These are phyloP conservation scores for Oncorhynchus masou DNA, from an alignment of 2,113 vertebrate species.

Conservation along the genomic window DNA sequence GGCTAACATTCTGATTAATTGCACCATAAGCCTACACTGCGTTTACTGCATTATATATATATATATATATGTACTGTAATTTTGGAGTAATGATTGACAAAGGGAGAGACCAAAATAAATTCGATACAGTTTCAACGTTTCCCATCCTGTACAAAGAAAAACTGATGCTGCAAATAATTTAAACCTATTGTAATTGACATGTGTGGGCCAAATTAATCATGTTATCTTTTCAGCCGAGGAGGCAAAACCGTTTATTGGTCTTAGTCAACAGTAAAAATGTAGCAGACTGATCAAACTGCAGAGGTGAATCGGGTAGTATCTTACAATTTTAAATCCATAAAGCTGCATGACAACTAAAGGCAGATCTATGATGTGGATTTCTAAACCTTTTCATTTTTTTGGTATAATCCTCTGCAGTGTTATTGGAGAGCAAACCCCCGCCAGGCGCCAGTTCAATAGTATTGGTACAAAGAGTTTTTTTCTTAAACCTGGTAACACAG, in stretches of 20 bases:
- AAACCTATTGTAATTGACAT: conserved; percentile 4
- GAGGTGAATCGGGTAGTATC: conserved; percentile 32
- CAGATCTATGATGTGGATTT: conserved; percentile 1
- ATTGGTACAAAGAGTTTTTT: background rate
- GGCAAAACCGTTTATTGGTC: conserved; percentile 12
- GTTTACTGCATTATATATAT: too few relatives aligned
- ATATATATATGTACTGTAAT: too few relatives aligned
- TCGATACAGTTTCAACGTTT: conserved; percentile 45
- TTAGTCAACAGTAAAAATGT: conserved; percentile 15
- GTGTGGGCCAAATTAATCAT: conserved; percentile 32
- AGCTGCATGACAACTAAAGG: conserved; percentile 1
- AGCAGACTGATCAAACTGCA: conserved; percentile 23
- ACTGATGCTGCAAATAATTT: conserved; percentile 3
- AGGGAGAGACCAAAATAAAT: too few relatives aligned
- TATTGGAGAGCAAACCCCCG: background rate
- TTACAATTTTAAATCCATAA: conserved; percentile 13
- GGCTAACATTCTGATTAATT: too few relatives aligned
- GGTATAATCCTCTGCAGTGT: background rate
- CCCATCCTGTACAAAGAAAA: conserved; percentile 34
- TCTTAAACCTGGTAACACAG: background rate
- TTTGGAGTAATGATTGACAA: too few relatives aligned
- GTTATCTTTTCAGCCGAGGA: conserved; percentile 39
- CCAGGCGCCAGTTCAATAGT: background rate
- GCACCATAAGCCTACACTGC: too few relatives aligned
- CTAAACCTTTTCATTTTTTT: background rate